These are phyloP conservation scores for Callocephalon fimbriatum DNA, from an alignment of 2,113 vertebrate species.

Conservation along the genomic window DNA sequence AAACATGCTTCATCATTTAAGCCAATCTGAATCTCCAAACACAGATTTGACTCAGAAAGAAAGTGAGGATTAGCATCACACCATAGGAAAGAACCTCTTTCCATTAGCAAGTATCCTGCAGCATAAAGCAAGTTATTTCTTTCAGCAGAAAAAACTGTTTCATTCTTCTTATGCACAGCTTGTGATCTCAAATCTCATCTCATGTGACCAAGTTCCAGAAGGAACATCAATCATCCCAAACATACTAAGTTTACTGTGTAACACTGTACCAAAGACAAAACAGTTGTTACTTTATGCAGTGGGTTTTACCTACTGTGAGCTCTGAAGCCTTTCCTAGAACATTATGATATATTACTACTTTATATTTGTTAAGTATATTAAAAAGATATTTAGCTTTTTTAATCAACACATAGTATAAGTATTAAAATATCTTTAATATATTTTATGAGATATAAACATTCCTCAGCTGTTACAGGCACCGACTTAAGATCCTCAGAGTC, in stretches of 20 bases:
- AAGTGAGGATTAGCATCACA: neutral
- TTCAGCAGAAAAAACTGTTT: neutral
- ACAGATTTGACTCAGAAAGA: neutral
- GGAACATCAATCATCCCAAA: neutral
- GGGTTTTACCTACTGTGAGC: neutral
- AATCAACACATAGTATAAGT: neutral
- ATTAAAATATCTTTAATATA: neutral
- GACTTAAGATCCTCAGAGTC: neutral
- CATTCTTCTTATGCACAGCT: neutral
- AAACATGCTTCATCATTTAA: neutral
- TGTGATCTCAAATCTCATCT: neutral
- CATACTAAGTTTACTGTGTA: neutral
- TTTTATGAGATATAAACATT: neutral
- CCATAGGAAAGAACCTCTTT: neutral
- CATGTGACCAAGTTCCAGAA: neutral
- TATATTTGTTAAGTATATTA: neutral
- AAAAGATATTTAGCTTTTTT: neutral
- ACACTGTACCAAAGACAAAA: neutral
- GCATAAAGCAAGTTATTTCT: neutral
- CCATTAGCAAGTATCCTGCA: neutral
- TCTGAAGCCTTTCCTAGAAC: neutral
- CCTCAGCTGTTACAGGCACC: neutral
- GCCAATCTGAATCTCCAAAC: neutral
- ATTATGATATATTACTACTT: neutral
- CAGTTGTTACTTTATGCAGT: neutral